Conservation (phyloP, 2,113 vertebrate species). For the Phasianus colchicus region DNA sequence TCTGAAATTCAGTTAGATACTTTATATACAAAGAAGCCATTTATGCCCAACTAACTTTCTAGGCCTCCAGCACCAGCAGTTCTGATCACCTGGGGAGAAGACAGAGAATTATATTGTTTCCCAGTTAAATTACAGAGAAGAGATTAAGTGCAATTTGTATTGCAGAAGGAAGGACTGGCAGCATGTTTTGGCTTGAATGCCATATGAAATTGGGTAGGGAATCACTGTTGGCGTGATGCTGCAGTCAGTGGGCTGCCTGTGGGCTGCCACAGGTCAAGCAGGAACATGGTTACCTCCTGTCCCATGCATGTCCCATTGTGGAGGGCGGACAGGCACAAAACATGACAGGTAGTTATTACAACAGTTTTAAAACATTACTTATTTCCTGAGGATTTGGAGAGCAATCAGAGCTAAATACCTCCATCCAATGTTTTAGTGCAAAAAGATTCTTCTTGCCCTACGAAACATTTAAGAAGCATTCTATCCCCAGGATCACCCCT, state of each 20-base stretch:
- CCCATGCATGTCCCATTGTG: not conserved
- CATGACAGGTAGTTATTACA: not conserved
- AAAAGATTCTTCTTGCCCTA: not conserved
- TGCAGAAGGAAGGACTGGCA: not conserved
- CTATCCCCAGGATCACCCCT: not conserved
- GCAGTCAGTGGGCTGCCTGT: not conserved
- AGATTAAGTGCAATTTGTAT: not conserved
- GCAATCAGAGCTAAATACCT: not conserved
- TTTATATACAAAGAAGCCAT: not conserved
- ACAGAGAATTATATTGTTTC: conserved; percentile 2
- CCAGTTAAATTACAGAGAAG: conserved; percentile 16
- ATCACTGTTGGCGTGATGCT: rapidly evolving
- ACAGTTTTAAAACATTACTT: not conserved
- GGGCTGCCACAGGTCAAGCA: not conserved
- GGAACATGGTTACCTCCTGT: not conserved
- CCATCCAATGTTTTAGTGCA: not conserved
- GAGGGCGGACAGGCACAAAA: not conserved
- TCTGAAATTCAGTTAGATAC: not conserved
- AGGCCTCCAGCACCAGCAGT: not conserved
- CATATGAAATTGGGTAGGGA: rapidly evolving
- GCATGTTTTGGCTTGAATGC: not conserved
- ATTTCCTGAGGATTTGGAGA: not conserved
- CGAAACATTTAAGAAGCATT: not conserved
- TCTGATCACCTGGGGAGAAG: conserved; percentile 1
- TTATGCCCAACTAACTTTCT: conserved; percentile 3